These are phyloP conservation scores for Melipona bicolor DNA, from an alignment of 2,888 invertebrate genomes.

Conservation along the genomic window DNA sequence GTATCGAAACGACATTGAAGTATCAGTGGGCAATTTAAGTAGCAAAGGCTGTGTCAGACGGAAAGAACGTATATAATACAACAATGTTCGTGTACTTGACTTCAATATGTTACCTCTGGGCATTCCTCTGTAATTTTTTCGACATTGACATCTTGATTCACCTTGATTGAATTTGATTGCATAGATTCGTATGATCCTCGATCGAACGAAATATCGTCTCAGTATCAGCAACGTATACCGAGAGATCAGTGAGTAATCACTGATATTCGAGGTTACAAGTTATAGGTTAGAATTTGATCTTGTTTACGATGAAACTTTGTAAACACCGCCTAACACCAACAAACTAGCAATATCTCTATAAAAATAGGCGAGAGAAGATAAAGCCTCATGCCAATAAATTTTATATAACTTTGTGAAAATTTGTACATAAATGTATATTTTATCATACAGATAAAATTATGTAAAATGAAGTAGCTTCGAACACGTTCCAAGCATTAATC, in stretches of 20 bases:
- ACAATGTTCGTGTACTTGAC: neutral
- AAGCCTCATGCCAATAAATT: neutral
- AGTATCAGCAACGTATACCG: neutral
- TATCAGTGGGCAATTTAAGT: neutral
- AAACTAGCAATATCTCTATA: neutral
- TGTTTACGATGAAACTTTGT: neutral
- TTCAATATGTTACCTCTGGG: neutral
- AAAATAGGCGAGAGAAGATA: neutral
- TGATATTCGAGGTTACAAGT: neutral
- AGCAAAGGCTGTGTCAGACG: neutral
- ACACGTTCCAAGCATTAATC: neutral
- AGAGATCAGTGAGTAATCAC: neutral
- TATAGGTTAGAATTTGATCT: constrained; percentile 28
- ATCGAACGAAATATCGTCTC: neutral
- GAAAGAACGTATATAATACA: neutral
- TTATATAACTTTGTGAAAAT: neutral
- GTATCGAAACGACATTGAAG: too few species aligned
- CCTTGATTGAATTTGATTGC: neutral
- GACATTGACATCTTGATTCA: constrained; percentile 5
- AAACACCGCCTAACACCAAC: neutral
- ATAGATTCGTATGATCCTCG: neutral
- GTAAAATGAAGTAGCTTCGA: neutral
- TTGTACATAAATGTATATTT: neutral
- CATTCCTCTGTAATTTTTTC: neutral
- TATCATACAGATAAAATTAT: neutral